Base-by-base conservation (phyloP, 2,888 invertebrate species). In the Keiferia lycopersicella region DNA sequence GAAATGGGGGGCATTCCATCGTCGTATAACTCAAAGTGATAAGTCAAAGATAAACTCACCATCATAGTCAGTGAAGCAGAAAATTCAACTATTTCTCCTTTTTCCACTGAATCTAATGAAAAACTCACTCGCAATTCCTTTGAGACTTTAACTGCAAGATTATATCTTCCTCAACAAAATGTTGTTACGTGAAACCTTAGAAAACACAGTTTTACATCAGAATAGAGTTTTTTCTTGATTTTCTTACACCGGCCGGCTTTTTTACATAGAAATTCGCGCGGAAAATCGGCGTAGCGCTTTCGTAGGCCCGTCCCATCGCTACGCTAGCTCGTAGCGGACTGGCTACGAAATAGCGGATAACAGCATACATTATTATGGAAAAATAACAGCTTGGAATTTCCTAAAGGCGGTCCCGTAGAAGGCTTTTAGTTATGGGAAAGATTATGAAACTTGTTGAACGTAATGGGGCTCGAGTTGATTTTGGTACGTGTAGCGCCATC, bases 261-360 rank as follows among this genome's bases (percentile, higher is more conserved):
- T 70, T 66, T 12, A 72, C 65, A 74, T 69, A 72, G 72, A 73
- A 41, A 20, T 53, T 56, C 16, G 53, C 34, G 57, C 66, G 67
- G 63, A 30, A 66, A 67, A 53, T 71, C 59, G 39, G 67, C 80
- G 77, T 77, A 77, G 77, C 69, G 63, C 61, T 65, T 57, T 61
- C 74, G 71, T 66, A 64, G 70, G 73, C 58, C 66, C 77, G 83
- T 78, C 73, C 66, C 70, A 66, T 65, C 80, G 79, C 83, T 83
- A 82, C 83, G 83, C 72, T 50, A 63, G 74, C 70, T 76, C 81
- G 82, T 81, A 83, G 83, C 81, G 58, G 69, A 83, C 83, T 83
- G 83, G 68, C 69, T 69, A 69, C 69, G 66, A 64, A 38, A 22
- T 66, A 67, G 34, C 11, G 11, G n/a, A 48, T 26, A 45, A 26